These are phyloP conservation scores for Tribolium madens DNA, from an alignment of 1,140 invertebrate species.

Conservation along the genomic window DNA sequence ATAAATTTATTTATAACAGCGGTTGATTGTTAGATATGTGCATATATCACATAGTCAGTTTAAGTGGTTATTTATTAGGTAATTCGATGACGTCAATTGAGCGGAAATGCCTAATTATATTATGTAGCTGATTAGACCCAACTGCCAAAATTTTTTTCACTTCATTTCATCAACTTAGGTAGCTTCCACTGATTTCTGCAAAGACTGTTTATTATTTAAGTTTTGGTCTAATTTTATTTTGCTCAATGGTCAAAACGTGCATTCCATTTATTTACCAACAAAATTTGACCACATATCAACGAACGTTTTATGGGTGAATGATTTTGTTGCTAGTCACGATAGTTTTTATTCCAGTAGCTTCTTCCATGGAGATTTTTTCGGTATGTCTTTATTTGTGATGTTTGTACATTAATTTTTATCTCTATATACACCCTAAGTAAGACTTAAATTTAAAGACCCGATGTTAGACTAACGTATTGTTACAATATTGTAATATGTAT, in stretches of 20 bases:
- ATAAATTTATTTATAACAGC: constrained; percentile 22
- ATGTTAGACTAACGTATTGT: constrained; percentile 45
- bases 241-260: constrained; percentile 1
- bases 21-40: constrained; percentile 8
- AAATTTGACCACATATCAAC: constrained; percentile 15
- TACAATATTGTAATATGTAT: constrained; percentile 46
- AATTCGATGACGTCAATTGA: constrained; percentile 24
- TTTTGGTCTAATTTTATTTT: constrained; percentile 31
- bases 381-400: constrained; percentile 33
- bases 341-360: constrained; percentile 15
- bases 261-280: constrained; percentile 29
- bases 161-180: constrained; percentile 16
- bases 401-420: constrained; percentile 44
- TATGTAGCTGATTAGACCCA: constrained; percentile 1
- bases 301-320: constrained; percentile 3
- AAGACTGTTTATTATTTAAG: constrained; percentile 23
- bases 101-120: constrained; percentile 14
- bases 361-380: constrained; percentile 18
- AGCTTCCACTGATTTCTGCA: constrained; percentile 1
- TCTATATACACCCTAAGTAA: constrained; percentile 2
- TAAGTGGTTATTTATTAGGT: constrained; percentile 16
- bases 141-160: constrained; percentile 21
- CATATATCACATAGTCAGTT: constrained; percentile 19
- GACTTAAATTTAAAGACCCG: constrained; percentile 26
- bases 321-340: constrained; percentile 28